Percentiles rank a stretch among this genome's conserved stretches.
Conservation (phyloP, 2,888 invertebrate genomes). For the Drosophila ochracea region DNA sequence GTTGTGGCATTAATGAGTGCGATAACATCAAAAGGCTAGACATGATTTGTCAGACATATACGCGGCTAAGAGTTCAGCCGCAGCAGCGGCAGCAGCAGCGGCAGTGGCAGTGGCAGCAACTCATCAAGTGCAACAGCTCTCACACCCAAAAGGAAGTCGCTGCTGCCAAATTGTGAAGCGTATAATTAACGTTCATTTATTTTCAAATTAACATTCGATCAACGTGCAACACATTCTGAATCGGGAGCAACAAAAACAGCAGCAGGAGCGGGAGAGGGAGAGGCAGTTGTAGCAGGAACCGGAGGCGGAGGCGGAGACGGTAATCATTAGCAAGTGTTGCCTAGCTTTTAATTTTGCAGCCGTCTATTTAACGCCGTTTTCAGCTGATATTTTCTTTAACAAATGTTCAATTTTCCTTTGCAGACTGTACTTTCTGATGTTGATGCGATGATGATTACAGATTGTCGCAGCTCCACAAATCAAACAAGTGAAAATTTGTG, state of each 20-base stretch:
- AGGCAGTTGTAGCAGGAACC: neutral
- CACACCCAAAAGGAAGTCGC: slow-evolving; percentile 54
- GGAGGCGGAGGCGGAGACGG: slow-evolving; percentile 14
- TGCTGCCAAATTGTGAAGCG: slow-evolving; percentile 47
- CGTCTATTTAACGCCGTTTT: slow-evolving; percentile 53
- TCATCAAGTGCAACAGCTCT: slow-evolving; percentile 63
- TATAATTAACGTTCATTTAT: slow-evolving; percentile 83
- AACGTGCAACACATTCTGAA: slow-evolving; percentile 25
- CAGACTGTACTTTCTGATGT: neutral
- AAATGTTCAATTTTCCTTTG: neutral
- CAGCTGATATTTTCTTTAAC: slow-evolving; percentile 8
- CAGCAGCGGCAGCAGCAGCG: slow-evolving; percentile 9
- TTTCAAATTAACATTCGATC: slow-evolving; percentile 81
- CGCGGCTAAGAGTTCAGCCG: slow-evolving; percentile 49
- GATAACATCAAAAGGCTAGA: slow-evolving; percentile 81
- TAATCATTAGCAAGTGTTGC: slow-evolving; percentile 51
- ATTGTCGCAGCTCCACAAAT: neutral
- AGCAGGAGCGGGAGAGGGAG: neutral
- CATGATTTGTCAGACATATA: slow-evolving; percentile 72
- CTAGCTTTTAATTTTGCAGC: slow-evolving; percentile 44
- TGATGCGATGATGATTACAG: neutral
- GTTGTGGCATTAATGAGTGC: slow-evolving; percentile 65
- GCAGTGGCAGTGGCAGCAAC: slow-evolving; percentile 1
- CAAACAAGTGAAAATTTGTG: neutral
- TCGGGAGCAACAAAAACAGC: slow-evolving; percentile 6